These are phyloP conservation scores for Tupaia tana DNA, from an alignment of 2,113 vertebrate genomes.

Conservation along the genomic window DNA sequence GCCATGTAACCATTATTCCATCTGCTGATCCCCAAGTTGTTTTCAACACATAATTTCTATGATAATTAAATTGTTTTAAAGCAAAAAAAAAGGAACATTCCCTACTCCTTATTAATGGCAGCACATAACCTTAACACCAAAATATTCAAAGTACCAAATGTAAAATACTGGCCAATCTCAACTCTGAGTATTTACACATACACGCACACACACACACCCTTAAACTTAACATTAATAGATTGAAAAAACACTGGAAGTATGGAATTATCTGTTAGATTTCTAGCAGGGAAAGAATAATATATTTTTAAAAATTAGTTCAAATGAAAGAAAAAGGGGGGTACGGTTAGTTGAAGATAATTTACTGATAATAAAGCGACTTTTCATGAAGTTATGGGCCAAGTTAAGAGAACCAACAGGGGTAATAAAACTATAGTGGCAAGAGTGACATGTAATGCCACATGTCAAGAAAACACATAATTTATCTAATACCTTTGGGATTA, in stretches of 20 bases:
- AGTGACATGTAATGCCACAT: not conserved
- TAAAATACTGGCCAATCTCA: not conserved
- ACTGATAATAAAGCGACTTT: not conserved
- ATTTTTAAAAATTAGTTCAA: not conserved
- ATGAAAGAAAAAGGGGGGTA: too few species aligned
- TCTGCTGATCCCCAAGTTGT: too few species aligned
- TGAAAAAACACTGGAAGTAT: not conserved
- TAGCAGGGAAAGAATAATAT: not conserved
- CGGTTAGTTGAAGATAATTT: not conserved
- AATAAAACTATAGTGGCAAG: not conserved
- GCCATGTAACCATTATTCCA: too few species aligned
- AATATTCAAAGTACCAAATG: not conserved
- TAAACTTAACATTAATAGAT: constrained; percentile 9
- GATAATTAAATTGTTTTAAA: not conserved
- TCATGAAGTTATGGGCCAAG: not conserved
- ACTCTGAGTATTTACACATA: not conserved
- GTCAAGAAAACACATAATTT: not conserved
- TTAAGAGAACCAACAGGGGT: not conserved
- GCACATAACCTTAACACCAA: not conserved
- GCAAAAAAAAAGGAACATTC: not conserved
- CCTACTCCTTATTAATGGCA: not conserved
- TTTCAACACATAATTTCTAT: not conserved
- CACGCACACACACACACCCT: not conserved
- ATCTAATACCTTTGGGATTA: not conserved
- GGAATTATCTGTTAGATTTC: not conserved